A percentile compares a stretch with the other conserved stretches of the same genome.
These are phyloP conservation scores for Toxotes jaculatrix DNA, from an alignment of 2,113 vertebrate genomes.

Conservation along the genomic window DNA sequence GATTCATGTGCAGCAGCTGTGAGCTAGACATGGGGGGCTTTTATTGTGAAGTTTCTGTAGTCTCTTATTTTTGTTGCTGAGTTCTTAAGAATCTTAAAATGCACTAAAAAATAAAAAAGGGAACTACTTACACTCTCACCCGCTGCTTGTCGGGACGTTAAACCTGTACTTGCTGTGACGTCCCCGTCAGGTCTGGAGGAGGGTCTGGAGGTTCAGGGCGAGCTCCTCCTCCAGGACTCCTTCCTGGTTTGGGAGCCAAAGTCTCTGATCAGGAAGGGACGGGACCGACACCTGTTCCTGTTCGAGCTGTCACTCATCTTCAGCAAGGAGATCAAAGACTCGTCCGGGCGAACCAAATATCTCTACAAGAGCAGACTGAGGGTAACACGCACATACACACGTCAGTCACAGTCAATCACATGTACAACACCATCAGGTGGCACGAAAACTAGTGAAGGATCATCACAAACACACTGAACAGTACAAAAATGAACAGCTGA, in stretches of 20 bases:
- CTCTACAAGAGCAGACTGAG: conserved; percentile 98
- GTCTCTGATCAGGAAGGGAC: conserved; percentile 96
- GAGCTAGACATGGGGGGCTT: neutral
- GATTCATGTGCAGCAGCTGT: too few species aligned
- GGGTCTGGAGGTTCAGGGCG: conserved; percentile 96
- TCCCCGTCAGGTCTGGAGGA: conserved; percentile 84
- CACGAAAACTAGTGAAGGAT: too few species aligned
- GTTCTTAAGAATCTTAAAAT: neutral
- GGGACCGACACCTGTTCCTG: conserved; percentile 97
- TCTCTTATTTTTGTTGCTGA: neutral
- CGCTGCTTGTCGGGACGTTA: neutral
- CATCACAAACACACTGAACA: too few species aligned
- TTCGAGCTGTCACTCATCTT: conserved; percentile 99
- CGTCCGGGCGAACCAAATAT: conserved; percentile 97
- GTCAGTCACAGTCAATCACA: too few species aligned
- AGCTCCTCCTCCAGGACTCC: conserved; percentile 97
- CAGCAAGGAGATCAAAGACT: conserved; percentile 99
- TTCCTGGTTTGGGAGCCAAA: conserved; percentile 99
- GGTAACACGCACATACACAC: conserved; percentile 79
- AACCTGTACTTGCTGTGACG: neutral
- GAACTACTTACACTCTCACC: neutral
- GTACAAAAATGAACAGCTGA: too few species aligned
- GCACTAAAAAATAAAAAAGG: too few species aligned
- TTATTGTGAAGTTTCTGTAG: neutral
- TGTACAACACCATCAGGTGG: too few species aligned